phyloP scores from a whole-genome alignment of 2,888 invertebrate genomes.

The Acronicta psi region DNA sequence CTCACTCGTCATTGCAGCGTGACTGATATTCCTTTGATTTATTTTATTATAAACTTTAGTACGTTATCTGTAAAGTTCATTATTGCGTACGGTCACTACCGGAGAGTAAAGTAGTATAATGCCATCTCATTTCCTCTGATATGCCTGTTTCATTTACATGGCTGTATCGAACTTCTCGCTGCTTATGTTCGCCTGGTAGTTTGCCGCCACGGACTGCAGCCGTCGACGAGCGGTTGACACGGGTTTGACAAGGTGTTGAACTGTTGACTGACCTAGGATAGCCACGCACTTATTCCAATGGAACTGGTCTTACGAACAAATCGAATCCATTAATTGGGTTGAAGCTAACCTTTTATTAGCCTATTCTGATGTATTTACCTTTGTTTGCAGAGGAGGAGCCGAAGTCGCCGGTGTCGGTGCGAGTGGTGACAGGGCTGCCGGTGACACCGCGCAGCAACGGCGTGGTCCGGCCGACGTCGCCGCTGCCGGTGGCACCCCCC shows the following conservation, averaged over 20 bases:
- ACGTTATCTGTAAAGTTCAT: constrained; percentile 55
- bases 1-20: constrained; percentile 76
- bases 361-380: constrained; percentile 56
- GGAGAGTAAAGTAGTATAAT: constrained; percentile 55
- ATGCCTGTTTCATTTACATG: constrained; percentile 64
- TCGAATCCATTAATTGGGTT: constrained; percentile 20
- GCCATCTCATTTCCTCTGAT: constrained; percentile 65
- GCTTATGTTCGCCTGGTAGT: constrained; percentile 83
- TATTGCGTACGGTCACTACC: constrained; percentile 53
- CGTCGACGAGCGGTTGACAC: constrained; percentile 85
- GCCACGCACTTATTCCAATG: constrained; percentile 37
- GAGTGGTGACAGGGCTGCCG: constrained; percentile 78
- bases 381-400: constrained; percentile 87
- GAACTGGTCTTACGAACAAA: constrained; percentile 19
- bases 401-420: constrained; percentile 81
- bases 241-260: constrained; percentile 86
- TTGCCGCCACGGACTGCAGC: constrained; percentile 88
- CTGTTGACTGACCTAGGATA: constrained; percentile 71
- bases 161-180: constrained; percentile 64
- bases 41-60: constrained; percentile 63
- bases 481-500: constrained; percentile 61
- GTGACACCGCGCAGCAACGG: constrained; percentile 80
- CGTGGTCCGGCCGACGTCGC: constrained; percentile 66
- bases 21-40: constrained; percentile 64
- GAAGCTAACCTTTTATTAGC: constrained; percentile 13